phyloP scores from a whole-genome alignment of 2,797 vertebrate species.

The Myioborus melanocephalus region DNA sequence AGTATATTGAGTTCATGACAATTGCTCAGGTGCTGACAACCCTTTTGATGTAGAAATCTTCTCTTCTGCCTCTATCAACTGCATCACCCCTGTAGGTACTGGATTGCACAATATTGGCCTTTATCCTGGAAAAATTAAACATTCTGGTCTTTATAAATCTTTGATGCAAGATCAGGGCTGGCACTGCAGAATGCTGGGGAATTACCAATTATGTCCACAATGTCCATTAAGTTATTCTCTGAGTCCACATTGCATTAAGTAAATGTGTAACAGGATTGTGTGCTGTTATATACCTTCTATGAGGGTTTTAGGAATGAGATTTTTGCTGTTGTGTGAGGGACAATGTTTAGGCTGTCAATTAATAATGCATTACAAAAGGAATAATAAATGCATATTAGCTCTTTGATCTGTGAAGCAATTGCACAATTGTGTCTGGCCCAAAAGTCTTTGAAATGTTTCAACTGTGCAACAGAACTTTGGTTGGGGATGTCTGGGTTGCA shows the following conservation, averaged over 20 bases:
- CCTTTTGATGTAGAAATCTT: not conserved
- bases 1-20: not conserved
- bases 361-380: not conserved
- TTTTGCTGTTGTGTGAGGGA: not conserved
- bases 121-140: not conserved
- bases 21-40: not conserved
- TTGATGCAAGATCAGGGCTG: not conserved
- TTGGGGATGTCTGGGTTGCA: not conserved
- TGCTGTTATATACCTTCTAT: not conserved
- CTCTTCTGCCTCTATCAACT: not conserved
- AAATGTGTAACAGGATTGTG: not conserved
- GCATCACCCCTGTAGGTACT: not conserved
- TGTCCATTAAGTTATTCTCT: not conserved
- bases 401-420: not conserved
- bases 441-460: not conserved
- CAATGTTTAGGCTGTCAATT: not conserved
- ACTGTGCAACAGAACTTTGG: not conserved
- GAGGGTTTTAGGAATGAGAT: not conserved
- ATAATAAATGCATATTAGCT: not conserved
- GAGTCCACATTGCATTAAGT: not conserved
- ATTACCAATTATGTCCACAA: not conserved
- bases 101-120: not conserved
- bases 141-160: not conserved
- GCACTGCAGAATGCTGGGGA: not conserved
- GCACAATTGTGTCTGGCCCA: not conserved